Conservation (phyloP, 2,113 vertebrate species). For the Mus musculus region GRCm39 chr9:34466001-34466500, state of each 20-base stretch:
- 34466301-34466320: constrained; percentile 21
- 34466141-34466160: constrained; percentile 10
- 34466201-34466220: constrained; percentile 18
- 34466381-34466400: background rate
- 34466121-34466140: constrained; percentile 20
- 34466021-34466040: background rate
- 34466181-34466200: background rate
- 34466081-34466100: constrained; percentile 53
- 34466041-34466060: constrained; percentile 9
- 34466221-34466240: background rate
- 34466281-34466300: constrained; percentile 23
- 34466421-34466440: background rate
- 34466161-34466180: constrained; percentile 12
- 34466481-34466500: background rate
- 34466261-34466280: background rate
- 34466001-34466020: constrained; percentile 19
- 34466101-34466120: constrained; percentile 14
- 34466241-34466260: background rate
- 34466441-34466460: background rate
- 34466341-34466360: constrained; percentile 45
- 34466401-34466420: background rate
- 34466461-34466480: background rate
- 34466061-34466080: background rate
- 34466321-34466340: constrained; percentile 17
- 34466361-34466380: background rate